Base-by-base conservation (phyloP, 2,797 vertebrate species). In the Brotula barbata region DNA sequence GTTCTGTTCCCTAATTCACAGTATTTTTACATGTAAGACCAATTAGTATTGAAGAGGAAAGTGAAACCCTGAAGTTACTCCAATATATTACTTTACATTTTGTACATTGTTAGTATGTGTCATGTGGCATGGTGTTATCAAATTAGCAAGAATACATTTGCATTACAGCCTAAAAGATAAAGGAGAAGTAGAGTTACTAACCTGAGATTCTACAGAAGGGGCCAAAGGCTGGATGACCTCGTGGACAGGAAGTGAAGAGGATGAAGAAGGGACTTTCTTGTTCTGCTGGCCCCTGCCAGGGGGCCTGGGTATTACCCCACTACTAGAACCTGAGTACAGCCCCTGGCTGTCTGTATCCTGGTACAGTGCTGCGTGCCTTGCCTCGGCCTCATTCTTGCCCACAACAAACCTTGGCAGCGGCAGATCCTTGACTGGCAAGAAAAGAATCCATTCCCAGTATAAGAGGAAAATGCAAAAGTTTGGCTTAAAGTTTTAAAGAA, bases 351-450 rank as follows among this genome's bases (percentile, higher is more conserved):
- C 97, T 13, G 94, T 78, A 81, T 99, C 96, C 58, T 95, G 92
- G 78, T 96, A 96, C 53, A 94, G 89, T 11, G 93, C 85, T 1
- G 93, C 75, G 17, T 94, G 94, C 74, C 95, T 91, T 42, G 92
- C 91, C 79, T 98, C 96, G 22, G 95, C 95, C 64, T 98, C 96
- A 15, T 96, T 98, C 88, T 98, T 97, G 70, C 94, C 94, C 72
- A 95, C 93, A 65, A 93, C 91, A 51, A 98, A 98, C 86, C 94
- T 90, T 72, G 96, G 96, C 85, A 98, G 89, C 44, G 96, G 96
- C 80, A 99, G 91, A 83, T 98, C 96, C 82, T 98, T 98, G 70
- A 97, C 97, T 99, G 91, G 17, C 12, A 42, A 73, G 42, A 71
- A 36, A 58, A 58, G 49, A 44, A 78, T 11, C 33, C 47, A 19